Base-by-base conservation (phyloP, 2,113 vertebrate species). In the Prionailurus bengalensis region DNA sequence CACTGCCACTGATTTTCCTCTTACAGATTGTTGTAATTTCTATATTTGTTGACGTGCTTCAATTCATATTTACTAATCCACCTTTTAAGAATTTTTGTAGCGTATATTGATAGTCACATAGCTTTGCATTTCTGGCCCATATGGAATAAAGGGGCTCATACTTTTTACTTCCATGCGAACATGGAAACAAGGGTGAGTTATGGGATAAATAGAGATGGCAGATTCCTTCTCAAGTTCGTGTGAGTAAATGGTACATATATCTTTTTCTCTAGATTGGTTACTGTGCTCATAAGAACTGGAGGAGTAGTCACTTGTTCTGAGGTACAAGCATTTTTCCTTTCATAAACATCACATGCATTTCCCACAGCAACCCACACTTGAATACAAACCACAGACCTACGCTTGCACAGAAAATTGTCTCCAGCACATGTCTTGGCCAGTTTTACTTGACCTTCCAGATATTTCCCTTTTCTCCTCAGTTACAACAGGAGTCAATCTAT, bases 401-500 rank as follows among this genome's bases (percentile, higher is more conserved):
- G 42, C 94, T 98, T 96, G 98, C 98, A 98, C 78, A 98, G 70
- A 98, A 90, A 98, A 98, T 95, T 53, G 17, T 87, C 85, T 65
- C 96, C 55, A n/a, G 14, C 94, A 98, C 17, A 94, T 78, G 79
- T 97, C 97, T 98, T 97, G 95, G 97, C 98, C 97, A 98, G 98
- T 98, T 98, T 98, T 98, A 93, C 98, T 98, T 97, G 97, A 79
- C 92, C 91, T 98, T 99, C 42, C 98, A 98, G 98, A 98, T 99
- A 98, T 98, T 99, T 98, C 97, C 71, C 93, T 98, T 98, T 97
- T 99, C 98, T 97, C 97, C 90, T 96, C 89, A 71, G 97, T 97
- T 98, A 98, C 94, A 98, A 94, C 73, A 98, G 97, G 98, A 99
- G 97, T 83, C 96, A 98, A 98, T 94, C 70, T 95, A 29, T 91